Base-by-base conservation (phyloP, 2,888 invertebrate genomes). In the Pimpla rufipes region DNA sequence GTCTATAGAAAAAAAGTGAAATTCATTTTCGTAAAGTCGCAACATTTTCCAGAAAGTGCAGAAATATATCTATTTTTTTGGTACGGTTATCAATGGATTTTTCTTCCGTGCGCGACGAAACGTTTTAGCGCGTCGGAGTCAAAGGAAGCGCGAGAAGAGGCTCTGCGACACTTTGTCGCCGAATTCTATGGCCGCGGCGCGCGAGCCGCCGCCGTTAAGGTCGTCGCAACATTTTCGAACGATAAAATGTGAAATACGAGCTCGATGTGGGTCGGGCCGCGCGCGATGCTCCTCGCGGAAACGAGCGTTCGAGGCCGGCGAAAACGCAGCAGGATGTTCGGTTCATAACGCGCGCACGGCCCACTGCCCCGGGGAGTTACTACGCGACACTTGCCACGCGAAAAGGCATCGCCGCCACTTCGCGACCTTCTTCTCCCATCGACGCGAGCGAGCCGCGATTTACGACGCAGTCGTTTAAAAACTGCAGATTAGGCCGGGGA, bases 181-280 rank as follows among this genome's bases (percentile, higher is more conserved):
- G 81, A 85, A 81, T 84, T 80, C 79, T 81, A 74, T 85, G 64
- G 52, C n/a, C n/a, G 29, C 29, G 29, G 5, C 67, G n/a, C n/a
- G n/a, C n/a, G n/a, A n/a, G n/a, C n/a, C n/a, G n/a, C 66, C 66
- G 75, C 75, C 76, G 76, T 84, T 78, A 78, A 84, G 76, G 79
- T 78, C 78, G 80, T 81, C 87, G 90, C 86, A 86, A 85, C 87
- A 88, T 90, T 92, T 89, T 91, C 91, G 84, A 88, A 88, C 92
- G 90, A 93, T 93, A 93, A 93, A 93, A 91, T 91, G 87, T 93
- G 92, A 93, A 91, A 91, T 92, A 93, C 89, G 91, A 87, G 85
- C 76, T 86, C 86, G 85, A 86, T 85, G 82, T 85, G 88, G 85
- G 82, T 64, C 75, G 75, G 42, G 59, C 45, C 75, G 75, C 35